Evolutionary conservation across 2,888 invertebrate genomes (phyloP).

Genomic region (Drosophila limbata): DNA sequence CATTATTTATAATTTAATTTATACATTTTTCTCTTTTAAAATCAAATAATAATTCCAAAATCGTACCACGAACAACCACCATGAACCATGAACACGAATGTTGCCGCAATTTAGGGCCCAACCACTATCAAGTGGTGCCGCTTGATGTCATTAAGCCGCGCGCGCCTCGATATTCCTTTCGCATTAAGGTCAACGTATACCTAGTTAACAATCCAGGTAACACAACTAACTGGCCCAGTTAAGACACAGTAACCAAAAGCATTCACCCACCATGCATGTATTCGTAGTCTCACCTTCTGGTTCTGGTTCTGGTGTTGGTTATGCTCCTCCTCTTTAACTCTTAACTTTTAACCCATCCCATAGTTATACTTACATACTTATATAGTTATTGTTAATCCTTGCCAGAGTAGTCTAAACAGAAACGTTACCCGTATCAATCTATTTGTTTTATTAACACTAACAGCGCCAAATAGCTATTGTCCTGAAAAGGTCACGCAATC

Average conservation of each 20-base stretch:
- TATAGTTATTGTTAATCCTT: neutral
- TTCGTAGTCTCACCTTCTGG: constrained; percentile 13
- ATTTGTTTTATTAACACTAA: constrained; percentile 80
- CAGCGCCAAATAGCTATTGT: constrained; percentile 86
- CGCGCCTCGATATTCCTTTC: constrained; percentile 84
- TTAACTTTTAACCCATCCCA: constrained; percentile 25
- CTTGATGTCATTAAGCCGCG: constrained; percentile 86
- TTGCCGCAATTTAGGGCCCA: constrained; percentile 79
- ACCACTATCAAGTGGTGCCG: constrained; percentile 87
- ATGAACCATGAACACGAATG: constrained; percentile 14
- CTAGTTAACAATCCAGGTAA: constrained; percentile 84
- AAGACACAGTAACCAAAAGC: constrained; percentile 30
- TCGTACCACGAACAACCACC: constrained; percentile 23
- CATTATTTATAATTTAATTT: constrained; percentile 44
- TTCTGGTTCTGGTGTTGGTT: constrained; percentile 41
- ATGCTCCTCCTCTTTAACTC: constrained; percentile 15
- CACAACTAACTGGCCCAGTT: constrained; percentile 67
- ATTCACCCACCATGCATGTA: constrained; percentile 35
- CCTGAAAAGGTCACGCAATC: constrained; percentile 87
- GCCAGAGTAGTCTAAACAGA: constrained; percentile 33
- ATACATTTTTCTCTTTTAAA: constrained; percentile 57
- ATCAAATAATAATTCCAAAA: constrained; percentile 1
- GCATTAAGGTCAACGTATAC: constrained; percentile 83
- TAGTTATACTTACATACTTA: constrained; percentile 33
- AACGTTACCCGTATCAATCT: constrained; percentile 51